Base-by-base conservation (phyloP, 2,113 vertebrate genomes). In the Hymenochirus boettgeri region DNA sequence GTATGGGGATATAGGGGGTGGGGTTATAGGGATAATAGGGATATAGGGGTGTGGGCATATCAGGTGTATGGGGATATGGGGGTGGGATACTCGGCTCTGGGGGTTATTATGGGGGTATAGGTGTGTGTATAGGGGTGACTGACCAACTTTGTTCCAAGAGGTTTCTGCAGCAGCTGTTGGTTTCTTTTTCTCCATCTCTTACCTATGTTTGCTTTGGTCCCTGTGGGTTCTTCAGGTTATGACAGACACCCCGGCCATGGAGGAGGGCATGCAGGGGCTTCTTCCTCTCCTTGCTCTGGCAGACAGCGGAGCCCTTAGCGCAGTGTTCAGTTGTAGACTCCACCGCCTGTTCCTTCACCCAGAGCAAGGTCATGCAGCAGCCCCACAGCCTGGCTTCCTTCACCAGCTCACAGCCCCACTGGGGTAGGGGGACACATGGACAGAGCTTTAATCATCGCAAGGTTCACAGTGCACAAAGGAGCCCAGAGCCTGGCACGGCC, bases 361-460 rank as follows among this genome's bases (percentile, higher is more conserved):
- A 97, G 88, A 70, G 95, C 95, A 81, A 99, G 29, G 94, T 98
- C 72, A 93, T 89, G 82, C 96, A 99, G 90, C 96, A 98, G 79
- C 96, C n/a, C n/a, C 96, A 81, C 96, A 99, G 82, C 96, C 95
- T 1, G 95, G 96, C 82, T 99, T n/a, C 96, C 83, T 96, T 95
- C 75, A 99, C 94, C 80, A 92, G 86, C 88, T 97, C 92, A 79
- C 96, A 99, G 81, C 90, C n/a, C 92, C 77, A 91, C 78, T 45
- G 93, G 93, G 75, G 88, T 88, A 67, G 87, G 85, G 35, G 92
- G 93, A 73, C 96, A 99, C 86, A 97, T 91, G 72, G 96, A 97
- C 69, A 92, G 84, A 22, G 96, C 92, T 76, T 98, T 97, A n/a
- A 76, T 92, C 87, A 75, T 99, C 96, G 76, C 96, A 99, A 11